Base-by-base conservation (phyloP, 2,888 invertebrate genomes). In the Pherbina coryleti region DNA sequence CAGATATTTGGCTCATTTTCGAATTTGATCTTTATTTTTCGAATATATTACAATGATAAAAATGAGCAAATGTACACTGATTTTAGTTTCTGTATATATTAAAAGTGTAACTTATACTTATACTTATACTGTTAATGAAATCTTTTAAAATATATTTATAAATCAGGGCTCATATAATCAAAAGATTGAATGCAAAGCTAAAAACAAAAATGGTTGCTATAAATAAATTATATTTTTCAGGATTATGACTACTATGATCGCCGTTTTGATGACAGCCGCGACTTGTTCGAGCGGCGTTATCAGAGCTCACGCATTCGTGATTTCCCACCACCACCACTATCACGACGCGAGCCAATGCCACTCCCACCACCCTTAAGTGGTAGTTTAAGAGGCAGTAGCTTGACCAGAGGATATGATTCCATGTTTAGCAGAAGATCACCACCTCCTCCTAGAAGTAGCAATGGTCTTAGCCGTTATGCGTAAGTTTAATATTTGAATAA, bases 251-350 rank as follows among this genome's bases (percentile, higher is more conserved):
- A 96, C 91, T 96, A 96, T 88, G 96, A 96, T 86, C 92, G 96
- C 81, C 91, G 95, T 82, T 95, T 94, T 83, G 95, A 95, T 85
- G 94, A 95, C 73, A 93, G 94, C 17, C 92, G 95, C 76, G 96
- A 96, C 85, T 90, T 95, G 85, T 96, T 95, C 87, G 96, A 96
- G 89, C 92, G 96, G 81, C 93, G 96, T 80, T 96, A 95, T 90
- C 89, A 92, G 74, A 86, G 88, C 90, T 88, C 89, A 90, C 87
- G 91, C 87, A 91, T 90, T 88, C 85, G 90, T 25, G 89, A 90
- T 77, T 89, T 89, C 79, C 94, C 95, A 79, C 94, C 95, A 79
- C 95, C 95, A 81, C 94, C 95, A 76, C 91, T 95, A 85, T 92
- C 92, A 70, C 92, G 94, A 82, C 92, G 95, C 62, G 95, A 95